Base-by-base conservation (phyloP, 2,113 vertebrate species). In the Seriola dumerili region DNA sequence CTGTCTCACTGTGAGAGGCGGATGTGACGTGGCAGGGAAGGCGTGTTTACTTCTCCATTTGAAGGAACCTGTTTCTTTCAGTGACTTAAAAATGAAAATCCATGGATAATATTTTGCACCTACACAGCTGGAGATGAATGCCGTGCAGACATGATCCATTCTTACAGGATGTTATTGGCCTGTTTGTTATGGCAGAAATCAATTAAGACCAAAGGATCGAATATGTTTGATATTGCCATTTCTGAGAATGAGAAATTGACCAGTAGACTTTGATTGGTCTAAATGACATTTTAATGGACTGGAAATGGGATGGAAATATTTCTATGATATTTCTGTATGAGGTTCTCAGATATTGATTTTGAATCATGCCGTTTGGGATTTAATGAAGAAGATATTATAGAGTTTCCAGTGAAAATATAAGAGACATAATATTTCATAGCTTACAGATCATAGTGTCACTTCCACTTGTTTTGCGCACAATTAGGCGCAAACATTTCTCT, bases 261-360 rank as follows among this genome's bases (percentile, higher is more conserved):
- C 4, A 62, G 12, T 65, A 19, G 54, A 68, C 64, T 85, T n/a
- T 52, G 17, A 76, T 71, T 70, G 63, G 23, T 59, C 19, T 21
- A 38, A 85, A 81, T 73, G 58, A 52, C 25, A 44, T 84, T 81
- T 67, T 73, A 69, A 84, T 82, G 46, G 29, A 42, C 42, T 38
- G 4, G 38, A 76, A 54, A 70, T 42, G 29, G 62, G 62, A 52
- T 57, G 34, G 72, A 38, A 62, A 65, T 64, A 62, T 62, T 67
- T 32, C 25, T 38, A 21, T 36, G 32, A 8, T 19, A 25, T 44
- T 9, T 48, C 38, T 17, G 29, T 25, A 44, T n/a, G 6, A 55
- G 0, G 3, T 13, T 54, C 38, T 40, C 17, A 19, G 3, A 29
- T 75, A 86, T 54, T 76, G 74, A 76, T 83, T 80, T 48, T 68